These are phyloP conservation scores for Psylliodes chrysocephalus DNA, from an alignment of 2,888 invertebrate genomes.

Conservation along the genomic window DNA sequence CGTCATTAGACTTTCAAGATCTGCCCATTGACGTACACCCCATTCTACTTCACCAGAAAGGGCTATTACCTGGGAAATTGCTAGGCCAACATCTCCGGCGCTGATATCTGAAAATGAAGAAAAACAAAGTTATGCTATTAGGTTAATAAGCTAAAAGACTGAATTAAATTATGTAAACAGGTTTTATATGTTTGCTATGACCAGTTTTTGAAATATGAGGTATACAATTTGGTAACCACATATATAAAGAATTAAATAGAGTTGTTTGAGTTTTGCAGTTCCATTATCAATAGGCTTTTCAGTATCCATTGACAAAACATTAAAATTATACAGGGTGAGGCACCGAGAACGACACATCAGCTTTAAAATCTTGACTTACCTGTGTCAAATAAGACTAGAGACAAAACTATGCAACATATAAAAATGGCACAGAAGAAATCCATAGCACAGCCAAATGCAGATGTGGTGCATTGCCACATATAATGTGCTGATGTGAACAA, in stretches of 20 bases:
- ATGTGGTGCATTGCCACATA: constrained; percentile 52
- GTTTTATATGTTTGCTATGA: too few species aligned
- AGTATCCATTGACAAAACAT: too few species aligned
- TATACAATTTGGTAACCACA: too few species aligned
- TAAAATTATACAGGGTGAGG: too few species aligned
- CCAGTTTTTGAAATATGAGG: too few species aligned
- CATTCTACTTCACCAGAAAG: constrained; percentile 75
- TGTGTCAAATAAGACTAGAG: constrained; percentile 47
- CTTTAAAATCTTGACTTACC: constrained; percentile 39
- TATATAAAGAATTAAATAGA: too few species aligned
- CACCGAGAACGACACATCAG: too few species aligned
- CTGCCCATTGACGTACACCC: constrained; percentile 84
- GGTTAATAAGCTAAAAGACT: too few species aligned
- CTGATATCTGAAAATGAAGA: constrained; percentile 47
- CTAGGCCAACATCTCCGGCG: constrained; percentile 64
- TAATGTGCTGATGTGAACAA: constrained; percentile 58
- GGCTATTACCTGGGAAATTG: constrained; percentile 82
- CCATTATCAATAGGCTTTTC: too few species aligned
- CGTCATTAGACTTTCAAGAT: constrained; percentile 82
- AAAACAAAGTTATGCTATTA: too few species aligned
- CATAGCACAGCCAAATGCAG: constrained; percentile 58
- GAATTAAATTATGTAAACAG: too few species aligned
- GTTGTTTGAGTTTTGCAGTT: too few species aligned
- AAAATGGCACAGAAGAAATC: constrained; percentile 53
- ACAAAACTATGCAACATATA: constrained; percentile 47